Evolutionary conservation across 2,113 vertebrate species (phyloP).

Genomic region (Hippocampus abdominalis): DNA sequence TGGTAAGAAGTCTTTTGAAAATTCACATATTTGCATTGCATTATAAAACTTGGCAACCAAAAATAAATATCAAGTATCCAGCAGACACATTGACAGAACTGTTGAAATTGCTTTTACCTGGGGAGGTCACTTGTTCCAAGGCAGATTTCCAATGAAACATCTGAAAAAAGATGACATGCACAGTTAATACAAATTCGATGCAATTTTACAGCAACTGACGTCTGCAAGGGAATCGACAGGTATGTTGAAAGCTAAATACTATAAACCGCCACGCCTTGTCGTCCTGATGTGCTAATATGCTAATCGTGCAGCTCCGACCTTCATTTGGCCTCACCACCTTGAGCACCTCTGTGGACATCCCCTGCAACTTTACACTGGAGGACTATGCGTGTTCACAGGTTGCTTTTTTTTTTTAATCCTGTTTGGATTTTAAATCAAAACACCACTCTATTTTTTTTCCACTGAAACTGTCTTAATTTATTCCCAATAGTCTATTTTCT

Average conservation of each 20-base stretch:
- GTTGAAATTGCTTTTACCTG: neutral
- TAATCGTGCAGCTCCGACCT: conserved; percentile 45
- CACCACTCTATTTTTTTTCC: no score
- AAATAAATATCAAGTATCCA: no score
- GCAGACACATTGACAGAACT: no score
- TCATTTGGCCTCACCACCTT: conserved; percentile 26
- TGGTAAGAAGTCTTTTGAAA: conserved; percentile 41
- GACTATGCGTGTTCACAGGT: conserved; percentile 65
- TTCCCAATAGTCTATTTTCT: no score
- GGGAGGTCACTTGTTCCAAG: neutral
- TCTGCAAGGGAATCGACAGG: conserved; percentile 59
- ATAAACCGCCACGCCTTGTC: neutral
- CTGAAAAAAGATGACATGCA: no score
- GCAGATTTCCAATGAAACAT: neutral
- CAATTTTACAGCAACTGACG: conserved; percentile 38
- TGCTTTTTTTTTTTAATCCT: neutral
- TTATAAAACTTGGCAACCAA: no score
- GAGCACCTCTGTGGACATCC: conserved; percentile 3
- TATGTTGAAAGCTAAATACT: conserved; percentile 8
- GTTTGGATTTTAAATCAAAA: no score
- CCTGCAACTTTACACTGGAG: conserved; percentile 56
- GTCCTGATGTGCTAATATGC: neutral
- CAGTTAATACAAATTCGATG: neutral
- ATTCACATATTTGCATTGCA: no score
- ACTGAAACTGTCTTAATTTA: no score